These are phyloP conservation scores for Ectropis grisescens DNA, from an alignment of 1,140 invertebrate genomes.

Conservation along the genomic window DNA sequence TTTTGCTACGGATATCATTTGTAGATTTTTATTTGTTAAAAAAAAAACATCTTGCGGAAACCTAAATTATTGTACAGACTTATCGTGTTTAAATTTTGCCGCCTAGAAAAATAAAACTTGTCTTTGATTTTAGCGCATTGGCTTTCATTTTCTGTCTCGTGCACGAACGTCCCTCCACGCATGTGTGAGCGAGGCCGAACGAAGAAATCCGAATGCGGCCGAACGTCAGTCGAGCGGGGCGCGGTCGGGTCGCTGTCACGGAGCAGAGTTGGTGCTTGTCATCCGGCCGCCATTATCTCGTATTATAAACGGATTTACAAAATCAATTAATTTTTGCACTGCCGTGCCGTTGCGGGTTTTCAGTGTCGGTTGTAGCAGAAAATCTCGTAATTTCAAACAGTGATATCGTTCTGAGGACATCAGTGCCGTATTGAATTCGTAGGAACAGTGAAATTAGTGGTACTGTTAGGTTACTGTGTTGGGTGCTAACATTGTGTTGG, in stretches of 20 bases:
- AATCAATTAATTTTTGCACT: constrained; percentile 62
- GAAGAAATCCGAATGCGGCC: constrained; percentile 51
- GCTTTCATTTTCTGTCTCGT: constrained; percentile 47
- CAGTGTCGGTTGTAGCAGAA: constrained; percentile 34
- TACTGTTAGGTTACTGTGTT: constrained; percentile 62
- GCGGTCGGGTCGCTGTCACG: constrained; percentile 68
- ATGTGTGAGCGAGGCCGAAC: constrained; percentile 65
- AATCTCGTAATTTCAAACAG: constrained; percentile 24
- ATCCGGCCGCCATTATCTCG: constrained; percentile 66
- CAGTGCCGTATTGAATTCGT: constrained; percentile 8
- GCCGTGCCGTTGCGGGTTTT: constrained; percentile 43
- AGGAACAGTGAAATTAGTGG: constrained; percentile 45
- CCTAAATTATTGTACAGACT: too few relatives aligned
- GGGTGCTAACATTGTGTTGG: constrained; percentile 55
- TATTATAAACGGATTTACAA: constrained; percentile 51
- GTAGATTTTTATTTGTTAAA: too few relatives aligned
- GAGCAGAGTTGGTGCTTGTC: constrained; percentile 65
- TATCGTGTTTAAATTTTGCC: too few relatives aligned
- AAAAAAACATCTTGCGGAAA: too few relatives aligned
- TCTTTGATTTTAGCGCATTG: constrained; percentile 21
- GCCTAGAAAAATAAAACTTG: constrained; percentile 11
- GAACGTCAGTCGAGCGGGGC: constrained; percentile 69
- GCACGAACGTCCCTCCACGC: constrained; percentile 45
- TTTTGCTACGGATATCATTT: too few relatives aligned
- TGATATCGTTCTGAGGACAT: constrained; percentile 1